Evolutionary conservation across 2,113 vertebrate species (phyloP).

Genomic region (Pholis gunnellus): DNA sequence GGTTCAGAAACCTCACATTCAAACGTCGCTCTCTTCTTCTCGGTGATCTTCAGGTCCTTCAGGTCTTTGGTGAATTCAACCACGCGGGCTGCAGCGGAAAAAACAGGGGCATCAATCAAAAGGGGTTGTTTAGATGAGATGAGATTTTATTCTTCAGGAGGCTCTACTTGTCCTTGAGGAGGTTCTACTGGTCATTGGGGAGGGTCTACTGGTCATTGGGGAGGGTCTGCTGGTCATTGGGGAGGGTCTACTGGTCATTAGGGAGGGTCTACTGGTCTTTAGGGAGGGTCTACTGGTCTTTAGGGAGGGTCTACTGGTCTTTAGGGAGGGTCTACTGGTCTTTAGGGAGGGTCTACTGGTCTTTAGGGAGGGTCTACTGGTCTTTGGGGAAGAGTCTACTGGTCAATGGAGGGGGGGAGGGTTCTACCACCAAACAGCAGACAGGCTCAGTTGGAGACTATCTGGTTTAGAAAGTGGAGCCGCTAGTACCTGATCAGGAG

Average conservation of each 20-base stretch:
- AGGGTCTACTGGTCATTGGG: too few species aligned
- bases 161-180: background rate
- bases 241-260: too few species aligned
- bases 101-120: background rate
- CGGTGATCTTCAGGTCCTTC: conserved; percentile 94
- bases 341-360: too few species aligned
- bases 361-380: too few species aligned
- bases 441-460: background rate
- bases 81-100: conserved; percentile 87
- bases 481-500: background rate
- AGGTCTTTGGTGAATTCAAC: conserved; percentile 96
- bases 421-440: background rate
- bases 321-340: too few species aligned
- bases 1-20: conserved; percentile 97
- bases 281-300: too few species aligned
- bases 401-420: too few species aligned
- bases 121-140: background rate
- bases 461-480: background rate
- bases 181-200: too few species aligned
- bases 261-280: too few species aligned
- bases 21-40: conserved; percentile 96
- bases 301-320: too few species aligned
- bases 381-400: too few species aligned
- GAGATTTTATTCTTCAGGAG: background rate
- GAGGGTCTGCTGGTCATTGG: too few species aligned